These are phyloP conservation scores for Drosophila cognata DNA, from an alignment of 2,888 invertebrate species.

Conservation along the genomic window DNA sequence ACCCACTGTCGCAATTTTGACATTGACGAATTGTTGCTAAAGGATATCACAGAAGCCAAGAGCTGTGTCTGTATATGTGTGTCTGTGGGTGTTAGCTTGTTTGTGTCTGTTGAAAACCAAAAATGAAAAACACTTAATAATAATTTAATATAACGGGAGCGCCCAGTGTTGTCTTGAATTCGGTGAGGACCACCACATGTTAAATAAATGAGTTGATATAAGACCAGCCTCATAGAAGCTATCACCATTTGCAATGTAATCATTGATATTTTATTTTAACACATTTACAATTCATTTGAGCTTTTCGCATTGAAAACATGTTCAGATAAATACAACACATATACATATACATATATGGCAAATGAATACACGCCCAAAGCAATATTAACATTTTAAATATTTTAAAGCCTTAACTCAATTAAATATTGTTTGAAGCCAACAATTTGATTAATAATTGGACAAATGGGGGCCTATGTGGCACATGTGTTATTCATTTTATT, in stretches of 20 bases:
- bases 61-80: background rate
- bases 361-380: constrained; percentile 14
- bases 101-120: constrained; percentile 39
- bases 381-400: constrained; percentile 34
- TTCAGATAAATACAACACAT: background rate
- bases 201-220: background rate
- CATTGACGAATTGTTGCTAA: constrained; percentile 73
- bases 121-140: constrained; percentile 72
- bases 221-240: background rate
- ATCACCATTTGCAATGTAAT: background rate
- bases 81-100: constrained; percentile 9
- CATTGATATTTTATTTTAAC: background rate
- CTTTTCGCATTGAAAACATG: background rate
- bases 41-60: constrained; percentile 37
- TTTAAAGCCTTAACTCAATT: constrained; percentile 63
- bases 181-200: background rate
- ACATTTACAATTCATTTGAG: background rate
- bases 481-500: constrained; percentile 52
- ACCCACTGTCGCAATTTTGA: constrained; percentile 69
- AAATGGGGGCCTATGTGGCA: constrained; percentile 18
- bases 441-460: constrained; percentile 1
- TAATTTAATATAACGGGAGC: constrained; percentile 53
- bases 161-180: constrained; percentile 26
- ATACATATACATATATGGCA: background rate
- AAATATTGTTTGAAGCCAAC: constrained; percentile 40